Evolutionary conservation across 2,797 vertebrate genomes (phyloP), one percentile per base, ranked within the genome.

Genomic region (Molothrus aeneus): DNA sequence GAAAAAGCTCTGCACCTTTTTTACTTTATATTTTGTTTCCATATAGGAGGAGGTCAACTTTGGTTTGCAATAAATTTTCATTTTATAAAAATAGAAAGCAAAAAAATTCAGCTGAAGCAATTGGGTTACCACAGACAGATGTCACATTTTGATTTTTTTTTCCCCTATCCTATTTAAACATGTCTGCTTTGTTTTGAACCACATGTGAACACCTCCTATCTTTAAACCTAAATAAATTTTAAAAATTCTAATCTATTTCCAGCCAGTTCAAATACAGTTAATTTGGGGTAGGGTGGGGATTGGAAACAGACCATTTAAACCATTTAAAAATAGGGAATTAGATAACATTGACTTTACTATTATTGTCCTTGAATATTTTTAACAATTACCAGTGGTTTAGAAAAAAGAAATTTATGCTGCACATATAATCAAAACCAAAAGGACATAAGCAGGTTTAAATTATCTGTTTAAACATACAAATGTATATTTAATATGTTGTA

Each of bases 31-130:
- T 57, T 86, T 89, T 68, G 19, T 42, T 74, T 47, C 40, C 0
- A 0, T 45, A n/a, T 22, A 65, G 21, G 26, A 80, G 29, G 31
- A 80, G 25, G 13, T 38, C 34, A 70, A 53, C n/a, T 38, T 91
- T 53, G 29, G 19, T 50, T 86, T 77, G 40, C 54, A 78, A 59
- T n/a, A 83, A 74, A 50, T 75, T 48, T 14, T 38, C n/a, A 29
- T 86, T 90, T 90, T 65, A 72, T 86, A 42, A 73, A 63, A 86
- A 70, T 13, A 66, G 21, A 91, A 86, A 59, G 28, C 32, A 88
- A 86, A n/a, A 93, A 90, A 54, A 7, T 36, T 70, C 45, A 38
- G 15, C 61, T 69, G 79, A 91, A 85, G 13, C 54, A 40, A 28
- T 17, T 70, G 47, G 7, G 31, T 79, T 81, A 45, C 75, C 24